Base-by-base conservation (phyloP, 2,113 vertebrate genomes). In the Aramus guarauna region DNA sequence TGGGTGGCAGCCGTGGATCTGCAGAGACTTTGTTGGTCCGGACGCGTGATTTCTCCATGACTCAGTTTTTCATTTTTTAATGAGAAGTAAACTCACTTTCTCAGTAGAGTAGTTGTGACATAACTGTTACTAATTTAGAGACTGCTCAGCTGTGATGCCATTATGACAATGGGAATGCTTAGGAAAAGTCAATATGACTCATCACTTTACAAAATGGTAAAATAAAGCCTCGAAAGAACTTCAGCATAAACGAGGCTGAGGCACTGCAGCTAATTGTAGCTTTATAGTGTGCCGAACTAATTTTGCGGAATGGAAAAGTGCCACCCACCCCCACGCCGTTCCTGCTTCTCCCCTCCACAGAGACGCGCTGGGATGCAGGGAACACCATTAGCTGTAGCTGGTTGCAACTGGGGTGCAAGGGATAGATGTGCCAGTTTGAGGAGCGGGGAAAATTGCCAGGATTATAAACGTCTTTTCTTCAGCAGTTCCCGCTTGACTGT, bases 21-120 rank as follows among this genome's bases (percentile, higher is more conserved):
- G 34, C 67, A 74, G 53, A 79, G 72, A 34, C 3, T 26, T 78
- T 64, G 9, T 73, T 1, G 2, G 62, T 76, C 26, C 1, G 1
- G 9, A n/a, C 5, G 2, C 0, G 0, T 2, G 2, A 55, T 91
- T 90, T 80, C 83, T 85, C 55, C 21, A 0, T 74, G n/a, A 39
- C 37, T 91, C 15, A 3, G 16, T 71, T 95, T 53, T 71, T 91
- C 19, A 47, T 90, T 82, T 85, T 90, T 59, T 94, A 91, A 69
- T 82, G 77, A 79, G 80, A 85, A 88, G 45, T 69, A 92, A 94
- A 45, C 32, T 78, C 21, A 37, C 24, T 85, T 95, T 60, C 71
- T 93, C 88, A 69, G 60, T 36, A 88, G 77, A 88, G 56, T 56
- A 41, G 32, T 41, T 85, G 41, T 79, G 92, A 76, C 71, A 66